Percentiles rank a stretch among this genome's conserved stretches.
These are phyloP conservation scores for Drosophila bipectinata DNA, from an alignment of 1,140 invertebrate species.

Conservation along the genomic window DNA sequence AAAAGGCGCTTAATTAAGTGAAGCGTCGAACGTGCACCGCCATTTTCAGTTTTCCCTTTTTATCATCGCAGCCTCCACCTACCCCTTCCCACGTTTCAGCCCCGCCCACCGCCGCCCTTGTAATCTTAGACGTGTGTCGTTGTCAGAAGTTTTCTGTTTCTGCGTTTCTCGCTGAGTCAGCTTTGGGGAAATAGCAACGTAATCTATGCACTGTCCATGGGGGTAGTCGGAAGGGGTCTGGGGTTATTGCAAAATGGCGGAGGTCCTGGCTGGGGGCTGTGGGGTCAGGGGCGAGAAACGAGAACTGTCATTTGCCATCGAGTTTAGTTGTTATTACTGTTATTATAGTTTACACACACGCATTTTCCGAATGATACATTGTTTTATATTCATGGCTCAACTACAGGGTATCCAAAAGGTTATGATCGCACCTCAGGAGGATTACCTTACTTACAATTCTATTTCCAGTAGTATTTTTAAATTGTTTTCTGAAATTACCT, in stretches of 20 bases:
- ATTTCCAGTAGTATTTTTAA: no score
- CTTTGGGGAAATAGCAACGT: constrained; percentile 24
- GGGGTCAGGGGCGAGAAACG: not conserved
- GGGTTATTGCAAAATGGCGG: not conserved
- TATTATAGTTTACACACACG: constrained; percentile 42
- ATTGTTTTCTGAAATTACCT: not conserved
- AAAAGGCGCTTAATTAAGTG: constrained; percentile 77
- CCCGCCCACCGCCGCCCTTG: constrained; percentile 6
- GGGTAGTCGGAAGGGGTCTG: not conserved
- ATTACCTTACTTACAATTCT: no score
- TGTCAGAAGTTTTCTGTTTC: constrained; percentile 22
- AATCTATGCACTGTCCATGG: constrained; percentile 26
- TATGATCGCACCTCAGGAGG: not conserved
- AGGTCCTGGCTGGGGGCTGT: not conserved
- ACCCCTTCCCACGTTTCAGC: not conserved
- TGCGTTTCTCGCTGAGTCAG: constrained; percentile 41
- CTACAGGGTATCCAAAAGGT: constrained; percentile 1
- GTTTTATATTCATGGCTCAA: constrained; percentile 37
- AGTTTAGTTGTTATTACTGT: constrained; percentile 47
- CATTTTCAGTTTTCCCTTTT: constrained; percentile 51
- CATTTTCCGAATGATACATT: constrained; percentile 37
- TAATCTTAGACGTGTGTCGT: constrained; percentile 48
- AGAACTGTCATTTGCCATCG: constrained; percentile 43
- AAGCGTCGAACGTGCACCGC: constrained; percentile 67
- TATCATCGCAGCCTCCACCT: not conserved